Base-by-base conservation (phyloP, 2,888 invertebrate genomes). In the Darwinula stevensoni region DNA sequence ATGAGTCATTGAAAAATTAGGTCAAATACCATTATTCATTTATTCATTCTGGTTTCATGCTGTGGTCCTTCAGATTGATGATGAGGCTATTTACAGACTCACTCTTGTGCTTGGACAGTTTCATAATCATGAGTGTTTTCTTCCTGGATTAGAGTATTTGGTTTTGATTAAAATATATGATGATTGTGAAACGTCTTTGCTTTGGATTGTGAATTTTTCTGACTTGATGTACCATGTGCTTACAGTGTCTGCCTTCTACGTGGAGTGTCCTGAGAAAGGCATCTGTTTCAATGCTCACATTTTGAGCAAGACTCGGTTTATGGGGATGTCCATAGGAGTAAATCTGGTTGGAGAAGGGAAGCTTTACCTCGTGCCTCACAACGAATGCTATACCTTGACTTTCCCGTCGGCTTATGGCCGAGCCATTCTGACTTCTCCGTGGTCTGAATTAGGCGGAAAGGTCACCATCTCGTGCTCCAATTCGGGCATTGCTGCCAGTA, bases 391-490 rank as follows among this genome's bases (percentile, higher is more conserved):
- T 37, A 45, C 46, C 31, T 49, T 57, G 36, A 43, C 47, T 26
- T 42, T 56, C 38, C 57, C 57, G 2, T 52, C 52, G 38, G 53
- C 52, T 26, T 54, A 52, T 39, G 55, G 52, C 9, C 40, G 56
- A n/a, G 56, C 56, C n/a, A 54, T 57, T 30, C 45, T 58, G 16
- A 55, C 55, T 1, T 47, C 50, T 6, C 57, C 57, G 9, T 57
- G 56, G 55, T 47, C 55, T 15, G 57, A 58, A 36, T 42, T 58
- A 17, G 55, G 55, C 2, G 57, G 56, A 35, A 51, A 51, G 37
- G 47, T 54, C 18, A 43, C 41, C 22, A 45, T 57, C 30, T 42
- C 39, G 3, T 57, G 55, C 38, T 42, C 44, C 17, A 47, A 49
- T 36, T 51, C 52, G 2, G 49, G 50, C 30, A 49, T 46, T 38